A percentile compares a stretch with the other conserved stretches of the same genome.
These are phyloP conservation scores for Balaeniceps rex DNA, from an alignment of 2,113 vertebrate species.

Conservation along the genomic window DNA sequence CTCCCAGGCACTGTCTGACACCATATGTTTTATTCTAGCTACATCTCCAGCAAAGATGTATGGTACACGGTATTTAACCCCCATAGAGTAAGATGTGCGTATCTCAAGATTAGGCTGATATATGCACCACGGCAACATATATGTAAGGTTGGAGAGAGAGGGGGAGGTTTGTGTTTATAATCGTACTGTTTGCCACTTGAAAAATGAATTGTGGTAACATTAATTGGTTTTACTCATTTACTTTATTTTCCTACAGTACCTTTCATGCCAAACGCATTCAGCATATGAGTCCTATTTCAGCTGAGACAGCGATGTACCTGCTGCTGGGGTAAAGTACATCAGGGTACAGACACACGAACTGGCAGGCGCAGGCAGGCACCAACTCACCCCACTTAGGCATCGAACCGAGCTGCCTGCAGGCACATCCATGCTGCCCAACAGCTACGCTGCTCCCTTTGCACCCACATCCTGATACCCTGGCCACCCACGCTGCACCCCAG, in stretches of 20 bases:
- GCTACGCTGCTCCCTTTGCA: background rate
- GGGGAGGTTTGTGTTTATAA: background rate
- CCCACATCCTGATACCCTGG: fast-evolving
- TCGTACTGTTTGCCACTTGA: background rate
- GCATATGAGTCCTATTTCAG: background rate
- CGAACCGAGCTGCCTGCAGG: background rate
- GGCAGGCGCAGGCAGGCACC: background rate
- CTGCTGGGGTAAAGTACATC: background rate
- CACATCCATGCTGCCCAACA: fast-evolving
- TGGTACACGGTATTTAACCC: background rate
- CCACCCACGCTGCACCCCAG: background rate
- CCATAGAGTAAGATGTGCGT: background rate
- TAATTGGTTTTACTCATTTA: background rate
- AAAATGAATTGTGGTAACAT: background rate
- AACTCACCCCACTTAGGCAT: background rate
- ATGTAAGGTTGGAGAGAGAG: background rate
- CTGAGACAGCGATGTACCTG: background rate
- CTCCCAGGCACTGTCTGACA: conserved; percentile 1
- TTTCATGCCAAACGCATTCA: background rate
- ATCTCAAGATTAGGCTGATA: background rate
- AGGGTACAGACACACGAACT: background rate
- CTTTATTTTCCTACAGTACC: background rate
- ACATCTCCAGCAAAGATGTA: background rate
- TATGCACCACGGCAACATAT: background rate
- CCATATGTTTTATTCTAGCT: conserved; percentile 30